Evolutionary conservation across 1,140 invertebrate species (phyloP).

Genomic region (Drosophila ficusphila): DNA sequence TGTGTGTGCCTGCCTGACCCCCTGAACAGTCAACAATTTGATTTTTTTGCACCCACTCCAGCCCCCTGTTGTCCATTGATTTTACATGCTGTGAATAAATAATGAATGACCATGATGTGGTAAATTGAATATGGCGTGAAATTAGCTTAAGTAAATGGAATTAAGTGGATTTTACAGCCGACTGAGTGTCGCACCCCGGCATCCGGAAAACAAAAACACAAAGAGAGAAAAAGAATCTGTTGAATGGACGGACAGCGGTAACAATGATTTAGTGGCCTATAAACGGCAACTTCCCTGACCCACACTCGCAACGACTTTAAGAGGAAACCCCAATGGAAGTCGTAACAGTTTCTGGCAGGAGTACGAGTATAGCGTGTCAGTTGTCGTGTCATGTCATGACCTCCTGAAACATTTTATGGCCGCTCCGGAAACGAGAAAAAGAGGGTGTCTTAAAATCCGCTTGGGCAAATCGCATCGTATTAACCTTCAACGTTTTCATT

Average conservation of each 20-base stretch:
- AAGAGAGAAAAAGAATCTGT: constrained; percentile 9
- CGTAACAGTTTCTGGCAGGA: constrained; percentile 22
- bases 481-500: constrained; percentile 78
- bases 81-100: constrained; percentile 83
- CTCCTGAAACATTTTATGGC: constrained; percentile 46
- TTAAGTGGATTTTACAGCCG: constrained; percentile 78
- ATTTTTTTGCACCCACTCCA: constrained; percentile 43
- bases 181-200: constrained; percentile 33
- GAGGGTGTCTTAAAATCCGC: constrained; percentile 42
- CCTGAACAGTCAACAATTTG: constrained; percentile 70
- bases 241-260: constrained; percentile 14
- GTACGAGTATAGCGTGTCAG: constrained; percentile 47
- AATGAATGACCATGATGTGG: constrained; percentile 81
- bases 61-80: constrained; percentile 60
- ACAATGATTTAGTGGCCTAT: constrained; percentile 56
- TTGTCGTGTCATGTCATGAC: constrained; percentile 66
- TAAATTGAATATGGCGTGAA: constrained; percentile 83
- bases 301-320: constrained; percentile 2
- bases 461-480: constrained; percentile 70
- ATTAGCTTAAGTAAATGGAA: constrained; percentile 83
- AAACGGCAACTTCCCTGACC: constrained; percentile 38
- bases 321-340: constrained; percentile 16
- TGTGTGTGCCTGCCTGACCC: constrained; percentile 2
- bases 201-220: constrained; percentile 1
- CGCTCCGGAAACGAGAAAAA: constrained; percentile 24